These are phyloP conservation scores for Toxotes lorentzi DNA, from an alignment of 2,797 vertebrate genomes.

Conservation along the genomic window DNA sequence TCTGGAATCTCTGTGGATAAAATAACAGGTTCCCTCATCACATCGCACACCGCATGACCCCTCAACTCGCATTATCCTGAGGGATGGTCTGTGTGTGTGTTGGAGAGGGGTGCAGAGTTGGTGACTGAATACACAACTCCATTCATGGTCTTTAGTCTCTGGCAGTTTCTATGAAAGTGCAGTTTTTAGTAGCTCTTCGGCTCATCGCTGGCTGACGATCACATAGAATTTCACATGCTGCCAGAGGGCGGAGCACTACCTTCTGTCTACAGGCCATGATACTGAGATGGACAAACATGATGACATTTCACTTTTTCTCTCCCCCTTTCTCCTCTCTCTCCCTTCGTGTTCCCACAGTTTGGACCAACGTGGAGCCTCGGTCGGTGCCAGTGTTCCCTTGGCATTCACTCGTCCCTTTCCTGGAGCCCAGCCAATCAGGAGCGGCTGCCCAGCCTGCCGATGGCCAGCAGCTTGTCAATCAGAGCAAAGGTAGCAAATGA, in stretches of 20 bases:
- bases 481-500: constrained; percentile 89
- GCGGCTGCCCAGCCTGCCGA: constrained; percentile 88
- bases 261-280: constrained; percentile 50
- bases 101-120: constrained; percentile 25
- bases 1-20: constrained; percentile 65
- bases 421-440: constrained; percentile 94
- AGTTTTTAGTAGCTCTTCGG: constrained; percentile 54
- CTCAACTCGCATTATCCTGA: constrained; percentile 49
- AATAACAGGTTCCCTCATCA: constrained; percentile 67
- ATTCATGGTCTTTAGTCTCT: constrained; percentile 51
- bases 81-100: constrained; percentile 36
- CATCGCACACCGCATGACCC: constrained; percentile 62
- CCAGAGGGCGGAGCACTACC: constrained; percentile 53
- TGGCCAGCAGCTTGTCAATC: constrained; percentile 90
- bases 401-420: constrained; percentile 95
- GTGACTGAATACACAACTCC: constrained; percentile 55
- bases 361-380: constrained; percentile 96
- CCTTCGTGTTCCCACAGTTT: constrained; percentile 85
- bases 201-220: constrained; percentile 38
- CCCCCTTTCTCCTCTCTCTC: constrained; percentile 26
- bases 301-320: constrained; percentile 59
- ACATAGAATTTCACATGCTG: constrained; percentile 41
- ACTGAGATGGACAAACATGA: constrained; percentile 53
- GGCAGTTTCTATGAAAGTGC: constrained; percentile 45
- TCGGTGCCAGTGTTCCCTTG: constrained; percentile 96